Conservation (phyloP, 2,113 vertebrate species). For the Vulpes lagopus region DNA sequence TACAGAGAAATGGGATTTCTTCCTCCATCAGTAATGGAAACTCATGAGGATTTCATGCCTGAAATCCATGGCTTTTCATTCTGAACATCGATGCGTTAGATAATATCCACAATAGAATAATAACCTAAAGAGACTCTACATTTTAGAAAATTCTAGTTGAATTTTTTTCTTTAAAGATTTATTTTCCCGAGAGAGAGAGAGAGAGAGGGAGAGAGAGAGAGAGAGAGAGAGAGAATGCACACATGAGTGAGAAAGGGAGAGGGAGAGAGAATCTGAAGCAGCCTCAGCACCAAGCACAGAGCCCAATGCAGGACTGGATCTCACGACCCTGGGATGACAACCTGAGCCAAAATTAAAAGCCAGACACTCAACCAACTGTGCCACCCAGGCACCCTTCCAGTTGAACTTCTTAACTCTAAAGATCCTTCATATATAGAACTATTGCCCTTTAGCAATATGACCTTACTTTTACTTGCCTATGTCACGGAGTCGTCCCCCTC, state of each 20-base stretch:
- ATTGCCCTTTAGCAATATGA: background rate
- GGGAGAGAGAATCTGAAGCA: background rate
- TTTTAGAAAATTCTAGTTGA: background rate
- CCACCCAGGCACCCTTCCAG: background rate
- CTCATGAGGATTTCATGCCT: background rate
- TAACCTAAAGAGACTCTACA: background rate
- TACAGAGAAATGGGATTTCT: background rate
- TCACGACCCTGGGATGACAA: background rate
- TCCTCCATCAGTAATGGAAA: background rate
- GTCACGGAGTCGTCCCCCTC: rapidly evolving
- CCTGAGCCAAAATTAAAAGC: background rate
- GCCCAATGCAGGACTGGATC: background rate
- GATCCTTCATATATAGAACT: background rate
- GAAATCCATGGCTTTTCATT: background rate
- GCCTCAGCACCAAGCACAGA: background rate
- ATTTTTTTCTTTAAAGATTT: background rate
- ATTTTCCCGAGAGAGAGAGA: background rate
- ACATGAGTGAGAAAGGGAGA: background rate
- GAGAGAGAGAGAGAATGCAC: no score
- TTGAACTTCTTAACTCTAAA: background rate
- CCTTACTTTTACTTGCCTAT: background rate
- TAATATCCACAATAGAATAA: background rate
- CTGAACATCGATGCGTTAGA: background rate
- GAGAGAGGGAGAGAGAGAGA: no score
- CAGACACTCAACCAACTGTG: background rate